A percentile compares a stretch with the other conserved stretches of the same genome.
phyloP scores from a whole-genome alignment of 2,797 vertebrate genomes.

The Urophycis tenuis region DNA sequence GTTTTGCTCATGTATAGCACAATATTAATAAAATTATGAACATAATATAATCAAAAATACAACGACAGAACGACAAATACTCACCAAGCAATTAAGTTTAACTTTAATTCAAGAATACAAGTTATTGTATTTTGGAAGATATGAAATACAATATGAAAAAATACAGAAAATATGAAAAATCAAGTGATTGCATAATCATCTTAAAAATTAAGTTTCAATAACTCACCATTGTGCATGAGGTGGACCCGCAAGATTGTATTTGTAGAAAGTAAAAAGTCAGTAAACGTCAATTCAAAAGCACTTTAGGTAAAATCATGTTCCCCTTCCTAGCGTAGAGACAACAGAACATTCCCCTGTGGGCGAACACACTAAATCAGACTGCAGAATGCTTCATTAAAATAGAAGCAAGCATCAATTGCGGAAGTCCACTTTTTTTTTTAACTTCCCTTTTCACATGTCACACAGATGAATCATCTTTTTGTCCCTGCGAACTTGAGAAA shows the following conservation, averaged over 20 bases:
- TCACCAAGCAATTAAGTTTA: not conserved
- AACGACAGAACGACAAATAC: not conserved
- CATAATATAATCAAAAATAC: not conserved
- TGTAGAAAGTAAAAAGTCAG: not conserved
- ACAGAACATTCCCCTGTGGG: not conserved
- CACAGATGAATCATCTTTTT: not conserved
- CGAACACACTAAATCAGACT: not conserved
- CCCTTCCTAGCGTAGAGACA: not conserved
- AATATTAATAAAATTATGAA: not conserved
- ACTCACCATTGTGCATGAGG: slow-evolving; percentile 56
- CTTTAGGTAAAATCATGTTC: not conserved
- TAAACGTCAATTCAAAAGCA: not conserved
- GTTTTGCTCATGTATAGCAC: not conserved
- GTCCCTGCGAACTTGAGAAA: too few relatives aligned
- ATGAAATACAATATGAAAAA: not conserved
- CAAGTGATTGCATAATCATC: not conserved
- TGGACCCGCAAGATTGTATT: slow-evolving; percentile 7
- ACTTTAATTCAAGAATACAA: not conserved
- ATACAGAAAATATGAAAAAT: not conserved
- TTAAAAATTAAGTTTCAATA: not conserved
- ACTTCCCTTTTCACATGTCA: slow-evolving; percentile 50
- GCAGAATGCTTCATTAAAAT: not conserved
- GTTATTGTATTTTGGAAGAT: not conserved
- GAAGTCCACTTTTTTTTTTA: slow-evolving; percentile 53
- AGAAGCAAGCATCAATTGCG: slow-evolving; percentile 21